phyloP scores from a whole-genome alignment of 2,888 invertebrate species.

The Morinoia aosen region DNA sequence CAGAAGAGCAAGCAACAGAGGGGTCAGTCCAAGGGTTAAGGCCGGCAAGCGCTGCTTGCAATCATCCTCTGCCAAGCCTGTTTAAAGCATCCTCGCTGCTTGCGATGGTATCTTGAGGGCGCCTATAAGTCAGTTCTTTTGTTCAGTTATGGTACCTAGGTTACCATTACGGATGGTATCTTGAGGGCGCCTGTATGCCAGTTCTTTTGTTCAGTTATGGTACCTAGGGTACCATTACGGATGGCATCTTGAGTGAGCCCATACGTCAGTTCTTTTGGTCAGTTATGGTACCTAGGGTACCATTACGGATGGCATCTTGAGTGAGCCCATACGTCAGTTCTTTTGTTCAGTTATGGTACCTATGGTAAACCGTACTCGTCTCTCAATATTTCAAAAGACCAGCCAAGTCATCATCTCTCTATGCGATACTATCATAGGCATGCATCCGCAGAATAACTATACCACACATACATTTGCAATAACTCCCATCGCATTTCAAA shows the following conservation, averaged over 20 bases:
- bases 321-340: not conserved
- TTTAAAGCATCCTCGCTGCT: not conserved
- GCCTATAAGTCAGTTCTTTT: not conserved
- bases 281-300: not conserved
- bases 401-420: not conserved
- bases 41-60: slow-evolving; percentile 14
- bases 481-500: not conserved
- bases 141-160: not conserved
- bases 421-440: not conserved
- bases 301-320: not conserved
- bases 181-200: not conserved
- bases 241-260: not conserved
- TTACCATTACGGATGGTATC: not conserved
- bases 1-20: not conserved
- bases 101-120: not conserved
- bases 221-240: not conserved
- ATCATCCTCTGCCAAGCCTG: not conserved
- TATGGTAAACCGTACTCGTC: not conserved
- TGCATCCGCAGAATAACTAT: not conserved
- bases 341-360: not conserved
- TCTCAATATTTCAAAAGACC: not conserved
- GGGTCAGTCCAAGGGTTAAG: slow-evolving; percentile 13
- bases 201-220: not conserved
- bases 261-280: not conserved
- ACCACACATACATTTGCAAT: too few species aligned